These are phyloP conservation scores for Caracal caracal DNA, from an alignment of 2,113 vertebrate genomes.

Conservation along the genomic window DNA sequence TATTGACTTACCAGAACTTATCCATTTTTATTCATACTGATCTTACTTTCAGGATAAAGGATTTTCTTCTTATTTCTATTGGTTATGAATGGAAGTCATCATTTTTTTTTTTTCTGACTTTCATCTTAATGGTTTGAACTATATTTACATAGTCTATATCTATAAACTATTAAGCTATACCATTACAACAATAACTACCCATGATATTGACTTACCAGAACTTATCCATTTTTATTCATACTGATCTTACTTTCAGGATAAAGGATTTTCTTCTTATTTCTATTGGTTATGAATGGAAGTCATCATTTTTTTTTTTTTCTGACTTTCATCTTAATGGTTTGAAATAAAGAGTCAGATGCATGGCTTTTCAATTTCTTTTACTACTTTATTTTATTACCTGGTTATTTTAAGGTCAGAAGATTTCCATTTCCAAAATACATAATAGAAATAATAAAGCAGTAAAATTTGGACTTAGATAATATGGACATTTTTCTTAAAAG, in stretches of 20 bases:
- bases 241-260: neutral
- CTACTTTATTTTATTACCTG: constrained; percentile 77
- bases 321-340: constrained; percentile 70
- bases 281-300: constrained; percentile 47
- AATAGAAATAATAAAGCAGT: constrained; percentile 78
- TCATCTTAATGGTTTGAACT: constrained; percentile 67
- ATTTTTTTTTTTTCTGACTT: constrained; percentile 58
- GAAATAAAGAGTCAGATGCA: constrained; percentile 65
- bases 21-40: constrained; percentile 10
- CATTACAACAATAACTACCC: neutral
- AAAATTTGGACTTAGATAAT: constrained; percentile 70
- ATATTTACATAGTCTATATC: neutral
- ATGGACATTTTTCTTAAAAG: constrained; percentile 73
- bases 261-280: constrained; percentile 40
- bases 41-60: constrained; percentile 1
- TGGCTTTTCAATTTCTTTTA: constrained; percentile 76
- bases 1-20: neutral
- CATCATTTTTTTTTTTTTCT: constrained; percentile 57
- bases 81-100: constrained; percentile 60
- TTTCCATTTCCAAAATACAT: constrained; percentile 76
- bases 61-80: constrained; percentile 42
- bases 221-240: constrained; percentile 13
- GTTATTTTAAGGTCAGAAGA: constrained; percentile 78
- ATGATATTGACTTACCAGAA: neutral
- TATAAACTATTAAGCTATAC: neutral